Evolutionary conservation across 2,797 vertebrate species (phyloP).

Genomic region (Tympanoctomys barrerae): DNA sequence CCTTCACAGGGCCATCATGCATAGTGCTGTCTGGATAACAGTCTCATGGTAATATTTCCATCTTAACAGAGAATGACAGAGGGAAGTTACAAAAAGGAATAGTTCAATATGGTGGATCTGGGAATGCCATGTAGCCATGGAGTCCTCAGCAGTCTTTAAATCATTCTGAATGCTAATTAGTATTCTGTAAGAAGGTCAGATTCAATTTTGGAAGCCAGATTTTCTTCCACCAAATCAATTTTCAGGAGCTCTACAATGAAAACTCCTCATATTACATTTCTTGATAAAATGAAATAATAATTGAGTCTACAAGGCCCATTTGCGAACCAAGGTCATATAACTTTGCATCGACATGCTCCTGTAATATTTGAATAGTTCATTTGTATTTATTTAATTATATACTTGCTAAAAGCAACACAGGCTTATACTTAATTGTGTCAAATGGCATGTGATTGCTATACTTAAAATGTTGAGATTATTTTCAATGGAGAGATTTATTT

Average conservation of each 20-base stretch:
- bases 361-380: constrained; percentile 58
- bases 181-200: constrained; percentile 54
- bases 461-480: constrained; percentile 75
- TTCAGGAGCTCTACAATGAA: constrained; percentile 44
- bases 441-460: constrained; percentile 66
- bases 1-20: not conserved
- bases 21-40: constrained; percentile 12
- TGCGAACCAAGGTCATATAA: constrained; percentile 25
- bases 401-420: constrained; percentile 71
- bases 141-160: constrained; percentile 47
- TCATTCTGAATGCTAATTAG: constrained; percentile 51
- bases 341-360: constrained; percentile 46
- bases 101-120: not conserved
- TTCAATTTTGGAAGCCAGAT: constrained; percentile 47
- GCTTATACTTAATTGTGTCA: constrained; percentile 64
- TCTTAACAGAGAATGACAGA: not conserved
- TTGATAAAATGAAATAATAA: constrained; percentile 75
- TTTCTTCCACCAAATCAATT: constrained; percentile 66
- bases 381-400: constrained; percentile 59
- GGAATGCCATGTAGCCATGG: not conserved
- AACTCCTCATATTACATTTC: not conserved
- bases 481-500: constrained; percentile 80
- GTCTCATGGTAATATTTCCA: constrained; percentile 7
- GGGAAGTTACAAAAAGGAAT: not conserved
- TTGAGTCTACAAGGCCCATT: constrained; percentile 46